A percentile compares a stretch with the other conserved stretches of the same genome.
phyloP scores from a whole-genome alignment of 2,888 invertebrate species.

The Pollenia angustigena region DNA sequence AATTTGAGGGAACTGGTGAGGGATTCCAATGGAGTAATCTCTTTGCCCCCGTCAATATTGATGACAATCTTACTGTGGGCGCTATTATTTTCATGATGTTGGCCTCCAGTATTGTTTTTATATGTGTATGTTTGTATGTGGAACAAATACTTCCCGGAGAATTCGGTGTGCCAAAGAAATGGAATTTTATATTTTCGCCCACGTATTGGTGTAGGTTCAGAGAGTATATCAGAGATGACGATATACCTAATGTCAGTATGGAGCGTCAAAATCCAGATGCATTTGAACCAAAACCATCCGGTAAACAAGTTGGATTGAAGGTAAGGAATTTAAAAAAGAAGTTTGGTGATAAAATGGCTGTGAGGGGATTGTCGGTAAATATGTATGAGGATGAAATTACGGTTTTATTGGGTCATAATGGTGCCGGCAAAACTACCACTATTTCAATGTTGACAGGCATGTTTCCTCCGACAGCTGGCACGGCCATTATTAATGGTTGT shows the following conservation, averaged over 20 bases:
- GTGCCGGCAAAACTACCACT: conserved; percentile 97
- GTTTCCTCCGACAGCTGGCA: conserved; percentile 88
- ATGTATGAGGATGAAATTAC: conserved; percentile 96
- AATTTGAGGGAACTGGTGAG: conserved; percentile 88
- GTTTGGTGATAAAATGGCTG: conserved; percentile 86
- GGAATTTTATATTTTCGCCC: conserved; percentile 90
- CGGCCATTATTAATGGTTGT: conserved; percentile 89
- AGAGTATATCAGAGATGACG: conserved; percentile 78
- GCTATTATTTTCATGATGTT: conserved; percentile 90
- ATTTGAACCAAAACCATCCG: conserved; percentile 83
- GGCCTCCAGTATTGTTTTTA: conserved; percentile 84
- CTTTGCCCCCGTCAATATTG: conserved; percentile 87
- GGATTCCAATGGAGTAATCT: conserved; percentile 86
- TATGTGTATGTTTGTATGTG: conserved; percentile 91
- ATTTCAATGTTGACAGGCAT: conserved; percentile 96
- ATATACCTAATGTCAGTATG: conserved; percentile 74
- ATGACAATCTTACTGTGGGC: conserved; percentile 89
- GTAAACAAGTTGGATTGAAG: conserved; percentile 85
- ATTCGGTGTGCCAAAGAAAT: conserved; percentile 92
- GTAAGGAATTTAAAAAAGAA: conserved; percentile 87
- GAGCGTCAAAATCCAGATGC: conserved; percentile 74
- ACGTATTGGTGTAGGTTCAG: conserved; percentile 85
- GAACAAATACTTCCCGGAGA: conserved; percentile 95
- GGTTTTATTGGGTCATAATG: conserved; percentile 90
- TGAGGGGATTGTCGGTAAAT: conserved; percentile 89